Evolutionary conservation across 2,888 invertebrate genomes (phyloP), one percentile per base, ranked within the genome.

Genomic region (Pollenia angustigena): DNA sequence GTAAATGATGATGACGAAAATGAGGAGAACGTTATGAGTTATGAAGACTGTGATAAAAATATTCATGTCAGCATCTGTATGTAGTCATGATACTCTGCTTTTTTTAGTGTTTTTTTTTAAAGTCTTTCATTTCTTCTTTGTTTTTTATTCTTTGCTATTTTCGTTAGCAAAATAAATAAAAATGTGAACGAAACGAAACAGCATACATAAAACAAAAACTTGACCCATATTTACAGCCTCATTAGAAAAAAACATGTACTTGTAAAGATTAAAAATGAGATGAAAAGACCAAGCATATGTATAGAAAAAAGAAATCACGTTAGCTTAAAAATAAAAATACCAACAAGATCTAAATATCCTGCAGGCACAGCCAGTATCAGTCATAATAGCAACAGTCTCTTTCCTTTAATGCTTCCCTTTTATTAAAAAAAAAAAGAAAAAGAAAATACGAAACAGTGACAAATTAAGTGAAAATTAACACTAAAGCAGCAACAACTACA

Each of bases 381-480:
- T 11, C 16, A 10, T 48, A 58, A 40, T 14, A 46, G 76, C 52
- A 64, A 54, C 52, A 54, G 60, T 16, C 10, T 60, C n/a, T 64
- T 64, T 18, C 10, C 50, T 23, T 76, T 64, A 54, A 18, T 44
- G 44, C 64, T 52, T 12, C 42, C 23, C 9, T 48, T 46, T 12
- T 4, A 72, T 44, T 46, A 72, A 58, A n/a, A 48, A 32, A 60
- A 18, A 18, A 23, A 14, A 46, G 58, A 18, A 9, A 50, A 32
- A 23, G 14, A 7, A 40, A 40, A 56, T 12, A 18, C 23, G 68
- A 78, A 16, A 18, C 16, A 54, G 79, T 84, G 60, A 84, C 84
- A 84, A 84, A 84, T 84, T 84, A 80, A 84, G 74, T 74, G 74
- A 84, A 79, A 84, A 84, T 80, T 84, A 84, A 84, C 84, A 84